These are phyloP conservation scores for Pseudanteris insignis DNA, from an alignment of 2,888 invertebrate species.

Conservation along the genomic window DNA sequence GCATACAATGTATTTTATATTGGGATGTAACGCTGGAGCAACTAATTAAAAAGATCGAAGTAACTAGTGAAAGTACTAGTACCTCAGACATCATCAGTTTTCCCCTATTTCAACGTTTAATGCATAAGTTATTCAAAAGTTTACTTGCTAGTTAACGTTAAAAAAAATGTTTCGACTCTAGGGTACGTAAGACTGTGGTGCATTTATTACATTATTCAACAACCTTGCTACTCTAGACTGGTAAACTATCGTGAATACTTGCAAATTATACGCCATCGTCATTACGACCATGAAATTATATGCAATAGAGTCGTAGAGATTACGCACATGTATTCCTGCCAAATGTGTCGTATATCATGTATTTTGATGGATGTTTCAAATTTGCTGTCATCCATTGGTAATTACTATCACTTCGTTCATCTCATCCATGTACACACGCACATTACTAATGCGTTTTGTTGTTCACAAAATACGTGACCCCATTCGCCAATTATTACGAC, in stretches of 20 bases:
- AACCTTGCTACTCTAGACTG: slow-evolving; percentile 11
- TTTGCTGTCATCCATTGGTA: slow-evolving; percentile 19
- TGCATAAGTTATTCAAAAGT: too few species aligned
- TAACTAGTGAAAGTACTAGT: too few species aligned
- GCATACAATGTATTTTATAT: too few species aligned
- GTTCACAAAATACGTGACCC: slow-evolving; percentile 25
- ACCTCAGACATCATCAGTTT: too few species aligned
- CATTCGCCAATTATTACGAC: slow-evolving; percentile 11
- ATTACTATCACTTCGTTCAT: slow-evolving; percentile 27
- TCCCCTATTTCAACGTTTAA: too few species aligned
- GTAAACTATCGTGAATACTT: slow-evolving; percentile 18
- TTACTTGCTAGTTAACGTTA: too few species aligned
- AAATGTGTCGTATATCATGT: slow-evolving; percentile 19
- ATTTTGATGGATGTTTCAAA: slow-evolving; percentile 26
- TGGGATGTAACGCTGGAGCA: too few species aligned
- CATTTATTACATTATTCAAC: slow-evolving; percentile 33
- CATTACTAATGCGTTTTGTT: slow-evolving; percentile 21
- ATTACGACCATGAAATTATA: slow-evolving; percentile 27
- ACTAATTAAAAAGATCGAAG: too few species aligned
- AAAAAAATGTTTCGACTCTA: too few species aligned
- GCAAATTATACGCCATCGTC: slow-evolving; percentile 23
- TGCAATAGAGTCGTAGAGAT: slow-evolving; percentile 28
- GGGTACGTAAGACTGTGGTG: slow-evolving; percentile 12
- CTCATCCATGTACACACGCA: slow-evolving; percentile 3
- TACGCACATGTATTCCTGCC: slow-evolving; percentile 20